Evolutionary conservation across 2,797 vertebrate genomes (phyloP).

Genomic region (Sebastes cheni): DNA sequence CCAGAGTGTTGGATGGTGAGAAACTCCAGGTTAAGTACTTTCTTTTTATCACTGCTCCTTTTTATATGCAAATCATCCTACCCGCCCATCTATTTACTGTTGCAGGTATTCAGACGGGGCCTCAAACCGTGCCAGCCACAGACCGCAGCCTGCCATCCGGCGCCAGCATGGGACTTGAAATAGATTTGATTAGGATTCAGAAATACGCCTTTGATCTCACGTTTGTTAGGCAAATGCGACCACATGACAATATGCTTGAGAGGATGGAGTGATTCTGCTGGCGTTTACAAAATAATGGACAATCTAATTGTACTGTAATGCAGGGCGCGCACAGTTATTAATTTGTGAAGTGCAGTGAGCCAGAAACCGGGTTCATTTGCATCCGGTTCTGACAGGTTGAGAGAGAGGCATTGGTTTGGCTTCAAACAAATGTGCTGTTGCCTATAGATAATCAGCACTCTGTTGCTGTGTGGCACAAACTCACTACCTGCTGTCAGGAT

Average conservation of each 20-base stretch:
- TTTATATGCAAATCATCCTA: conserved; percentile 83
- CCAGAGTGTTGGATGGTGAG: conserved; percentile 76
- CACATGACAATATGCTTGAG: conserved; percentile 70
- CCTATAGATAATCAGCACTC: conserved; percentile 71
- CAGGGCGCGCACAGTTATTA: conserved; percentile 63
- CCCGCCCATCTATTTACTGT: conserved; percentile 81
- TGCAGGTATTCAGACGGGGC: conserved; percentile 77
- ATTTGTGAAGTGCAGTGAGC: conserved; percentile 73
- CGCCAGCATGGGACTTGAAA: conserved; percentile 65
- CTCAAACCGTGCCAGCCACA: conserved; percentile 64
- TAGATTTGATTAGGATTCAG: conserved; percentile 80
- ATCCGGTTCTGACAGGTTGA: conserved; percentile 69
- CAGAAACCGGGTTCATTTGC: conserved; percentile 76
- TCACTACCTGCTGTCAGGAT: conserved; percentile 62
- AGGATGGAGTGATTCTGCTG: conserved; percentile 69
- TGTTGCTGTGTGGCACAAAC: conserved; percentile 59
- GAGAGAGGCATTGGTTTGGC: conserved; percentile 47
- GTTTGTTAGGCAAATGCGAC: conserved; percentile 77
- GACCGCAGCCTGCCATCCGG: conserved; percentile 53
- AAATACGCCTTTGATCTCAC: conserved; percentile 75
- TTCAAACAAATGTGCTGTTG: conserved; percentile 68
- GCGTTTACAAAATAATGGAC: conserved; percentile 79
- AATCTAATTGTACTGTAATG: conserved; percentile 77
- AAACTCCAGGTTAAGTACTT: conserved; percentile 83
- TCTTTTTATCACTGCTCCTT: conserved; percentile 80